These are phyloP conservation scores for Mesembrinibis cayennensis DNA, from an alignment of 2,113 vertebrate genomes.

Conservation along the genomic window DNA sequence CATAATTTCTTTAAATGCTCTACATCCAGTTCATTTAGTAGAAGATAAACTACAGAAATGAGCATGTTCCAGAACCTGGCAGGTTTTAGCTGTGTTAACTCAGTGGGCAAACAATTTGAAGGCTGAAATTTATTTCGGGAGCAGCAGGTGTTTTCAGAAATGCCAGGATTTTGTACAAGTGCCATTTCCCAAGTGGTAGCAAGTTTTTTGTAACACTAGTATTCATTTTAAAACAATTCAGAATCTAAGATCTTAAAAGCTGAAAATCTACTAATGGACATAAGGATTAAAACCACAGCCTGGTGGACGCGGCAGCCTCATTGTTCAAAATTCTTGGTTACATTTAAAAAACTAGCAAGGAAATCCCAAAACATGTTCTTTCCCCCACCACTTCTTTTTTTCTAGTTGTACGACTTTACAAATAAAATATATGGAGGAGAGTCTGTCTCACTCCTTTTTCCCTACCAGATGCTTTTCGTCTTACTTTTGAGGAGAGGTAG, in stretches of 20 bases:
- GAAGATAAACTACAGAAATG: constrained; percentile 19
- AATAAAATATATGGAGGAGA: neutral
- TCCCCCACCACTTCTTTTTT: neutral
- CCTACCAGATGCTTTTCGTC: neutral
- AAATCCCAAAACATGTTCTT: neutral
- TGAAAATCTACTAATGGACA: neutral
- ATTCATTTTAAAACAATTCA: neutral
- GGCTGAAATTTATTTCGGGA: neutral
- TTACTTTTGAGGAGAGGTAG: neutral
- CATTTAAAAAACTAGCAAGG: neutral
- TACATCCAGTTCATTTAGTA: neutral
- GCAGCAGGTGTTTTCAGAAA: constrained; percentile 44
- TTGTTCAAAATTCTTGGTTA: neutral
- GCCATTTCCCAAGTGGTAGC: neutral
- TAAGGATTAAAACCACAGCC: neutral
- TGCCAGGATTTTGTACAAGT: neutral
- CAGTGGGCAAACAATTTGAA: constrained; percentile 33
- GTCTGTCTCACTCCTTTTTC: neutral
- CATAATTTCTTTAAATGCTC: neutral
- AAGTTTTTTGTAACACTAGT: neutral
- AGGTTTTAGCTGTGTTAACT: constrained; percentile 27
- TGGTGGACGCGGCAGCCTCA: rapidly evolving
- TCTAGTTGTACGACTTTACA: neutral
- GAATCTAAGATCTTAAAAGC: neutral
- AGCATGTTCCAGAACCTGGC: neutral